phyloP scores from a whole-genome alignment of 2,113 vertebrate species.

The Lamprologus tigripictilis region DNA sequence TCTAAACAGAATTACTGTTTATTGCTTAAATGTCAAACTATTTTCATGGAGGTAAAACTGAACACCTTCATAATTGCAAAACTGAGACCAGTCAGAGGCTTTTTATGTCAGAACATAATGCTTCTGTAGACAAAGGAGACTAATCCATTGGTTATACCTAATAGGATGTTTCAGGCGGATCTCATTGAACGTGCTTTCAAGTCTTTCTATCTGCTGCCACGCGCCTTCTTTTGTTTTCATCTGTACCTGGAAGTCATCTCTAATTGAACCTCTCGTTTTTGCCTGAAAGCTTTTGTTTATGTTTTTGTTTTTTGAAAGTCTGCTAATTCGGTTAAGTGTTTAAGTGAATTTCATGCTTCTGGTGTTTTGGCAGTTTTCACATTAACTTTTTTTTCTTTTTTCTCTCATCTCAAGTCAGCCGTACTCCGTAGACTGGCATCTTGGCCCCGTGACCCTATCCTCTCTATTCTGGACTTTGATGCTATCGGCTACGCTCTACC shows the following conservation, averaged over 20 bases:
- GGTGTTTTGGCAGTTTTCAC: neutral
- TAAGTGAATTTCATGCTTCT: neutral
- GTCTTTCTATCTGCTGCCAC: neutral
- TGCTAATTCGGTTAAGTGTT: neutral
- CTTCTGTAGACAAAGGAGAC: slow-evolving; percentile 34
- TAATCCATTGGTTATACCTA: slow-evolving; percentile 60
- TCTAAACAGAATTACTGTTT: neutral
- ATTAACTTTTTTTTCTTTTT: neutral
- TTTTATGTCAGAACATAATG: slow-evolving; percentile 21
- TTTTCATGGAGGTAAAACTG: neutral
- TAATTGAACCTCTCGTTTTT: slow-evolving; percentile 17
- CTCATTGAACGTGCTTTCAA: slow-evolving; percentile 20
- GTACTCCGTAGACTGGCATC: neutral
- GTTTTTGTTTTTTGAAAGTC: neutral
- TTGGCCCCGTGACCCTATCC: neutral
- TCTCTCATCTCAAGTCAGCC: neutral
- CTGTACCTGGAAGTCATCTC: slow-evolving; percentile 43
- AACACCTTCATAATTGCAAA: slow-evolving; percentile 18
- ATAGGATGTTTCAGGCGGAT: slow-evolving; percentile 54
- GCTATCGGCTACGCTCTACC: neutral
- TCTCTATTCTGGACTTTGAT: slow-evolving; percentile 1
- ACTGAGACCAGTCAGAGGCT: neutral
- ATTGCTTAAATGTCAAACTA: neutral
- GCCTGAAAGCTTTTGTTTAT: neutral
- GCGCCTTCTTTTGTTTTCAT: slow-evolving; percentile 7